phyloP scores from a whole-genome alignment of 2,113 vertebrate genomes.

The Dryoscopus gambensis region DNA sequence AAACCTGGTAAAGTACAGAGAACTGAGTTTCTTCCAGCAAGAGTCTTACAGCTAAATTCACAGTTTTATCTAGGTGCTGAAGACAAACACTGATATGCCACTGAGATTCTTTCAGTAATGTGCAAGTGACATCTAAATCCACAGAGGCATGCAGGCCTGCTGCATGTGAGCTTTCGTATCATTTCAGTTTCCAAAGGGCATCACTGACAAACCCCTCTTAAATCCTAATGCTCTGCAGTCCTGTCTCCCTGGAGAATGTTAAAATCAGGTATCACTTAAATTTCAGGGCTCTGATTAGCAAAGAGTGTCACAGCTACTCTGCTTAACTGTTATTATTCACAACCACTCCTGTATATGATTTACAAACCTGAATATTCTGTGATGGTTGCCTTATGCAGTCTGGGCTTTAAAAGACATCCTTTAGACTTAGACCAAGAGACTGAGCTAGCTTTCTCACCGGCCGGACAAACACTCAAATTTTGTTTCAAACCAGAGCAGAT shows the following conservation, averaged over 20 bases:
- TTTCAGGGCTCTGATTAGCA: neutral
- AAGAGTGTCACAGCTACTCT: neutral
- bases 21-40: neutral
- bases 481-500: neutral
- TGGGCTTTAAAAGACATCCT: neutral
- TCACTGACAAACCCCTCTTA: neutral
- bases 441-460: neutral
- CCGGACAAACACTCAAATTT: neutral
- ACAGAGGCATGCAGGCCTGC: neutral
- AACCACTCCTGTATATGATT: neutral
- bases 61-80: neutral
- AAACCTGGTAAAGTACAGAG: neutral
- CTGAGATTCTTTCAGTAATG: neutral
- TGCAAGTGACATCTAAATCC: neutral
- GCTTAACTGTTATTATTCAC: neutral
- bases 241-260: neutral
- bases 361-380: neutral
- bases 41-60: neutral
- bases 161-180: neutral
- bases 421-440: neutral
- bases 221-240: neutral
- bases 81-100: neutral
- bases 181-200: neutral
- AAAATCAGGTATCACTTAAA: neutral
- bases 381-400: neutral